Percentiles rank a stretch among this genome's conserved stretches.
Evolutionary conservation across 2,113 vertebrate species (phyloP).

Genomic region (Coracopsis vasa): DNA sequence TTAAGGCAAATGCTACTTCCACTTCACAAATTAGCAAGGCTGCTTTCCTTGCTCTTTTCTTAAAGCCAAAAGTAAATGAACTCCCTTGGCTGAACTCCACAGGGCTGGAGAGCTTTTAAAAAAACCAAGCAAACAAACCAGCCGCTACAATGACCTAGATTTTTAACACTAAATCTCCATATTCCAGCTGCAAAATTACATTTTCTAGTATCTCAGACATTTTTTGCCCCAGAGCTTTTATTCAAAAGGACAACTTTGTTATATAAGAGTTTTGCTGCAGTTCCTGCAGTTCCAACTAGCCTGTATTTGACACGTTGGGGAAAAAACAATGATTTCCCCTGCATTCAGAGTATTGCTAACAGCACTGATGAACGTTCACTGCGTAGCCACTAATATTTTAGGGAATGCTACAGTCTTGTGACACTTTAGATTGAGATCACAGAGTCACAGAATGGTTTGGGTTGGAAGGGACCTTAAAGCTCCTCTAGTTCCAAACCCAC

Average conservation of each 20-base stretch:
- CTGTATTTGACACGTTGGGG: rapidly evolving
- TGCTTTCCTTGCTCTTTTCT: constrained; percentile 59
- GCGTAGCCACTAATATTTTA: neutral
- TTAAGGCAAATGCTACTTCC: constrained; percentile 37
- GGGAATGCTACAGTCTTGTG: neutral
- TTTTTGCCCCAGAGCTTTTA: neutral
- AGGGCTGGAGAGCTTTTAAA: constrained; percentile 26
- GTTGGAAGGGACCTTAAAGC: no score
- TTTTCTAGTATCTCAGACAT: neutral
- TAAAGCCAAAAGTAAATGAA: constrained; percentile 60
- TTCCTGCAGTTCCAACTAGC: neutral
- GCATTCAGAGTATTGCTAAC: neutral
- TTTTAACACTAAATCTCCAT: neutral
- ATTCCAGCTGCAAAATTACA: neutral
- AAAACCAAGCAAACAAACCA: constrained; percentile 1
- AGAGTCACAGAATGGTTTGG: no score
- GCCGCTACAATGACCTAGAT: constrained; percentile 47
- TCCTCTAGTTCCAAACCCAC: no score
- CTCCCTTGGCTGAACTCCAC: constrained; percentile 51
- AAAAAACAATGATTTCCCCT: neutral
- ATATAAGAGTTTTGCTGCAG: neutral
- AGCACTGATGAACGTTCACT: neutral
- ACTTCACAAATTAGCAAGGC: constrained; percentile 34
- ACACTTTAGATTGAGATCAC: neutral
- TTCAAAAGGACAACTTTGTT: neutral